Percentiles rank a stretch among this genome's conserved stretches.
Evolutionary conservation across 2,888 invertebrate species (phyloP).

Genomic region (Tenthredo mesomela): DNA sequence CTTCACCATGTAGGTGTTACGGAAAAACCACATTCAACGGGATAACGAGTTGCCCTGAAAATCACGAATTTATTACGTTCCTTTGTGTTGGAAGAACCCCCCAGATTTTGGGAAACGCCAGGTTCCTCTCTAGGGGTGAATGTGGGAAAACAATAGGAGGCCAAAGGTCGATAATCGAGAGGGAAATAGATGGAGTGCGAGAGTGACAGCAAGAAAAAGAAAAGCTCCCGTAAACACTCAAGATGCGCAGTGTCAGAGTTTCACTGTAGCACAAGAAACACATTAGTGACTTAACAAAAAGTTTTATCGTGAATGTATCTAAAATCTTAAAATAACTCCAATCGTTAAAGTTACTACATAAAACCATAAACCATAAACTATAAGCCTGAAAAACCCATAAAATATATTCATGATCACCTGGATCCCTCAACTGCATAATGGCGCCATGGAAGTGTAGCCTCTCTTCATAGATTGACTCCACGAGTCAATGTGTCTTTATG

Average conservation of each 20-base stretch:
- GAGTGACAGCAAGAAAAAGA: conserved; percentile 32
- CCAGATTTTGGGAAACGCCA: conserved; percentile 6
- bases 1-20: background rate
- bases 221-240: conserved; percentile 33
- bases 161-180: background rate
- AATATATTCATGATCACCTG: background rate
- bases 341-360: background rate
- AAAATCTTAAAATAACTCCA: background rate
- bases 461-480: background rate
- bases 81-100: conserved; percentile 24
- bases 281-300: conserved; percentile 39
- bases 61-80: conserved; percentile 36
- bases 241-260: conserved; percentile 33
- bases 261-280: conserved; percentile 2
- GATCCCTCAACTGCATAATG: background rate
- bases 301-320: background rate
- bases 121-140: background rate
- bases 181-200: conserved; percentile 2
- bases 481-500: background rate
- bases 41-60: conserved; percentile 36
- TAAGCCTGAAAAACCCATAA: background rate
- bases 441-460: background rate
- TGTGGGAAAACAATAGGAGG: conserved; percentile 38
- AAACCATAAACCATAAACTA: background rate
- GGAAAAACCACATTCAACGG: conserved; percentile 10